Base-by-base conservation (phyloP, 1,140 invertebrate genomes). In the Apolygus lucorum region DNA sequence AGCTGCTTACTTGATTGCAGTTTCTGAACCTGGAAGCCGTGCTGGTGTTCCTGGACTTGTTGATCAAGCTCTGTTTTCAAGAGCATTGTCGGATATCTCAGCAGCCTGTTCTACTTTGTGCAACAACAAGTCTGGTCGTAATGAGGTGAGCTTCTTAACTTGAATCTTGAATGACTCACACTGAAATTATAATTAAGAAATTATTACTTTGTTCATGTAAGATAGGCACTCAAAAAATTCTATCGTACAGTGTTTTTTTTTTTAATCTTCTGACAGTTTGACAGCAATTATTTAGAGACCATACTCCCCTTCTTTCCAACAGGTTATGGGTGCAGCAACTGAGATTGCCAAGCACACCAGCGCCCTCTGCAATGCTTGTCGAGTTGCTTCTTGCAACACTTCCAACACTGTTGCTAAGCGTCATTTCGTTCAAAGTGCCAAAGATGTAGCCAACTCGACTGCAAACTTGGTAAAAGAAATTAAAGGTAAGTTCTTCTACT, bases 351-450 rank as follows among this genome's bases (percentile, higher is more conserved):
- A 97, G 78, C 93, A 99, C 79, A 98, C 96, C 0, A 96, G 93
- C 72, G 88, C 94, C 13, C 81, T 99, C 17, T 99, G 96, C 78
- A 97, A 95, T 76, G 91, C 95, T 28, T 99, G 96, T 78, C 85
- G 96, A 22, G 82, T 90, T 1, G 96, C 96, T 0, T 97, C 95
- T 14, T 90, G 90, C 63, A 93, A 91, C 78, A 97, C 93, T 1
- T 87, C 84, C 65, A 96, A 98, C 80, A 91, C 95, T 0, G 91
- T 93, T 24, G 92, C 94, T 49, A 98, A 98, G 79, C 81, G 95
- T 71, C 95, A 98, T 77, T 99, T 99, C 79, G 95, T 99, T 21
- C 94, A 98, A 77, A 92, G 93, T 70, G 96, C 96, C 26, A 97
- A 97, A 78, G 93, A 98, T 77, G 95, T 99, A 0, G 97, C 97